Evolutionary conservation across 2,888 invertebrate species (phyloP).

Genomic region (Stomorhina lunata): DNA sequence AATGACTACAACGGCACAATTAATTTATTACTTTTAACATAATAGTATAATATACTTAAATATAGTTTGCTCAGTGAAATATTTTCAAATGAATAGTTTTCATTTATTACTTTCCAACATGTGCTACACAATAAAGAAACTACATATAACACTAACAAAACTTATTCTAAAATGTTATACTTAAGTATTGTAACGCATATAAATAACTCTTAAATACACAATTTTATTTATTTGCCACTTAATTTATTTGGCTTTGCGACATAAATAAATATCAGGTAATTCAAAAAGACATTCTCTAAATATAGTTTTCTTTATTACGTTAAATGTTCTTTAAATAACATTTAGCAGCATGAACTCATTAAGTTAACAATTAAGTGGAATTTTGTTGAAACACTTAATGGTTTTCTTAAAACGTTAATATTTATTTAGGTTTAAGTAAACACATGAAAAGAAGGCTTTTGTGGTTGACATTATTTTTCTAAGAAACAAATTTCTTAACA

Average conservation of each 20-base stretch:
- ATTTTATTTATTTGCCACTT: constrained; percentile 8
- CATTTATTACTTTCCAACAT: background rate
- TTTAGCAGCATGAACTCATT: too few species aligned
- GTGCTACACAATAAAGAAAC: too few species aligned
- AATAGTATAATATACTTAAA: background rate
- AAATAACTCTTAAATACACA: background rate
- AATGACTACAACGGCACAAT: constrained; percentile 12
- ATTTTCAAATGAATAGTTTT: background rate
- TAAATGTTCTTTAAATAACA: background rate
- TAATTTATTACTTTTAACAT: constrained; percentile 47
- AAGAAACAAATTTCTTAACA: too few species aligned
- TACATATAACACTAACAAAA: too few species aligned
- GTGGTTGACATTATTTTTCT: too few species aligned
- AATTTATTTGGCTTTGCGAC: background rate
- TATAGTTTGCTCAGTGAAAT: too few species aligned
- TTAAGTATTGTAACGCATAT: background rate
- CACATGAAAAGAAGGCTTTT: background rate
- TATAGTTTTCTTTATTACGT: background rate
- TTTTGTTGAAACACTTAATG: background rate
- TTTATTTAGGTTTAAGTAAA: too few species aligned
- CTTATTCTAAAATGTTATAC: too few species aligned
- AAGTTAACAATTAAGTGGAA: background rate
- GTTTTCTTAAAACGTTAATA: background rate
- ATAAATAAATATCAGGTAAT: background rate
- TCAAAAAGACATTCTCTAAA: background rate